Base-by-base conservation (phyloP, 1,140 invertebrate species). In the Bemisia tabaci region DNA sequence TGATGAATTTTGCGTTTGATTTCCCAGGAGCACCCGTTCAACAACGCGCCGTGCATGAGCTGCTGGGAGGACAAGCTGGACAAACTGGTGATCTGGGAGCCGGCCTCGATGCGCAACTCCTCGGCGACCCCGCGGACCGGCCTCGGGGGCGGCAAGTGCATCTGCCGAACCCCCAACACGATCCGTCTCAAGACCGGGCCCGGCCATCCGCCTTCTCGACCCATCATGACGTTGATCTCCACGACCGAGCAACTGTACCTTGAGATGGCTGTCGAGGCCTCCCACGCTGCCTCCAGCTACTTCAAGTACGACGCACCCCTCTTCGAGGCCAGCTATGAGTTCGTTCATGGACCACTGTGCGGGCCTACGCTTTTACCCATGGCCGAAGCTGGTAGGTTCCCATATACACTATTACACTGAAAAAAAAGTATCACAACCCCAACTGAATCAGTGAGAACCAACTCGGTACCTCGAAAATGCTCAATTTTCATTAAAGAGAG, bases 61-160 rank as follows among this genome's bases (percentile, higher is more conserved):
- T 93, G 91, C 67, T 87, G 91, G 77, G 87, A 90, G 71, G 90
- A 92, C 71, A 82, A 88, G 11, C 89, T 90, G 2, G 90, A 93
- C 69, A 89, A 90, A 73, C 75, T 91, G n/a, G 81, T 89, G 1
- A 81, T 89, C 26, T 87, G 85, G 82, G 88, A 90, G 72, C 87
- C 87, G 22, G 76, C 76, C 39, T 73, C 73, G 26, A 74, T 75
- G 74, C 21, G 75, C 78, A 2, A 77, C 75, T 67, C 74, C 75
- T 66, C 22, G 65, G 77, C 70, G 74, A 79, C 59, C 76, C 81
- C 48, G 12, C 11, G 12, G 1, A 62, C 22, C 78, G 82, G 74
- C 72, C 77, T 70, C 77, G 79, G 27, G 64, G 81, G 70, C 2
- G 80, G 81, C 0, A 83, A 85, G 12, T 88, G 85, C 73, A 78